Evolutionary conservation across 2,888 invertebrate genomes (phyloP).

Genomic region (Erannis defoliaria): DNA sequence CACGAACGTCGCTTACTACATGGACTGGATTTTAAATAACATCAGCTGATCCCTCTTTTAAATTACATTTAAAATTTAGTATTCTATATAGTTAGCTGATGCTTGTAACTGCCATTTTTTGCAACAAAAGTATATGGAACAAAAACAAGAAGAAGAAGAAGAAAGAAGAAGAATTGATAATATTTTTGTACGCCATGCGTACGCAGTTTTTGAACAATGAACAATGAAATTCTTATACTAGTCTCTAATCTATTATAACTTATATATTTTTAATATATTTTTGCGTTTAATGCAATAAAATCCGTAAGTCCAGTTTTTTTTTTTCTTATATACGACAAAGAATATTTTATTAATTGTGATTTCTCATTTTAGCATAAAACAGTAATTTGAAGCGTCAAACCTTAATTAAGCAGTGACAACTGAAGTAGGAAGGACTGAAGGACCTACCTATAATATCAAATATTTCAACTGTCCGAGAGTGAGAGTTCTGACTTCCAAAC

Average conservation of each 20-base stretch:
- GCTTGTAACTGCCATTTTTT: constrained; percentile 2
- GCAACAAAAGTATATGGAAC: not conserved
- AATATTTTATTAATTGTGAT: too few relatives aligned
- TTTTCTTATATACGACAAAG: not conserved
- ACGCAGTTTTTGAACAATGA: not conserved
- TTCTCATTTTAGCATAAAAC: too few relatives aligned
- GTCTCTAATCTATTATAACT: constrained; percentile 22
- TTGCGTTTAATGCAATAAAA: constrained; percentile 1
- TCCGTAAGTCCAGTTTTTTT: too few relatives aligned
- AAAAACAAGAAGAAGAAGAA: constrained; percentile 1
- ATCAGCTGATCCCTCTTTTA: constrained; percentile 37
- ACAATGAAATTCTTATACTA: constrained; percentile 22
- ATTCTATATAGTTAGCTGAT: not conserved
- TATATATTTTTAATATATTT: constrained; percentile 11
- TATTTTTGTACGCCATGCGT: constrained; percentile 4
- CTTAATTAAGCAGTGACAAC: too few relatives aligned
- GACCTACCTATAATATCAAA: too few relatives aligned
- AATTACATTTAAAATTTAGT: not conserved
- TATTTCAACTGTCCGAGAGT: too few relatives aligned
- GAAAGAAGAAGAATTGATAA: not conserved
- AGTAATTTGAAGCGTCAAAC: too few relatives aligned
- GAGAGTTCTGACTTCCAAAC: too few relatives aligned
- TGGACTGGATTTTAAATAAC: constrained; percentile 87
- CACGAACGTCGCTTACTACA: constrained; percentile 83
- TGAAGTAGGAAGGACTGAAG: too few relatives aligned